Evolutionary conservation across 1,140 invertebrate species (phyloP), one percentile per base, ranked within the genome.

Genomic region (Neuroterus valhalla): DNA sequence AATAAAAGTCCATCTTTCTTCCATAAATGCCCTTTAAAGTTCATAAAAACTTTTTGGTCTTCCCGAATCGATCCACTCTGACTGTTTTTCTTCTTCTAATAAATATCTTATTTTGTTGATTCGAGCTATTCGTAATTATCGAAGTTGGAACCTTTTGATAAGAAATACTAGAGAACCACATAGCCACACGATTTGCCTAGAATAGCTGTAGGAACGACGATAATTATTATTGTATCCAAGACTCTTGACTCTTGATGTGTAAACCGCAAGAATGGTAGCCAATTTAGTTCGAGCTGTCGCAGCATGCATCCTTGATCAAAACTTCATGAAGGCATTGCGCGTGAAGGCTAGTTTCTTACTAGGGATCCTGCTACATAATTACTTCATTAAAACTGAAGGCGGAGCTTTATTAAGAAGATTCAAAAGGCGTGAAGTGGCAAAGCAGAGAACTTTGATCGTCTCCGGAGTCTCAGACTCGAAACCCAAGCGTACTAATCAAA

Each of bases 311-410:
- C 52, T 55, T 55, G 52, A 55, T 55, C 21, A 55, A 55, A 55
- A 26, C 52, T 26, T 55, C 17, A 52, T 10, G 50, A 21, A 52
- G 50, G 50, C 21, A 52, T 0, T 55, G 52, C 52, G 52, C 52
- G 52, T 55, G 52, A 55, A 21, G 52, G 52, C 19, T 55, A 12
- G 52, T 55, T 55, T 55, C 52, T 55, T 55, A 23, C 23, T 55
- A 21, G 12, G 21, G 19, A 55, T 55, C 52, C 52, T 55, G 52
- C 52, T 55, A 55, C 52, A 55, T 55, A 55, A 55, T 55, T 55
- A 55, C 52, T 55, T 55, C 52, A 55, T 55, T 55, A 55, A 55
- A 55, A 55, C 52, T 55, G 52, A 55, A 55, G 52, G 52, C 52
- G 52, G 52, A 55, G 52, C 52, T 55, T 55, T 55, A 31, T 55